Percentiles rank a stretch among this genome's conserved stretches.
Evolutionary conservation across 2,888 invertebrate genomes (phyloP).

Genomic region (Drosophila pegasa): DNA sequence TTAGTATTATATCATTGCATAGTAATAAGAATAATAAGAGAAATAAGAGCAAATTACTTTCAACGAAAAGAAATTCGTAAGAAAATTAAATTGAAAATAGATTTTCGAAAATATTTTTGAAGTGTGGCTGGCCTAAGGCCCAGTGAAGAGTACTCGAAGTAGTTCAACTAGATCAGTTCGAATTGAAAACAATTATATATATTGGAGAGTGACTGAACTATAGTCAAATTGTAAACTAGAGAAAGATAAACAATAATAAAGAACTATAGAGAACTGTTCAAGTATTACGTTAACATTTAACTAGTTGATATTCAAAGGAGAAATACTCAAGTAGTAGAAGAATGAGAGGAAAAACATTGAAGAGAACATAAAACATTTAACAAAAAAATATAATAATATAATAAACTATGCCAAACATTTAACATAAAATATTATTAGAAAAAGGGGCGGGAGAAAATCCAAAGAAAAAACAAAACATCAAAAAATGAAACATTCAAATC

Average conservation of each 20-base stretch:
- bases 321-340: conserved; percentile 3
- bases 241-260: conserved; percentile 11
- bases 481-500: conserved; percentile 27
- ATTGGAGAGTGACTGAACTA: conserved; percentile 13
- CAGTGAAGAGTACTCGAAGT: conserved; percentile 25
- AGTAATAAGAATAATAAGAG: conserved; percentile 35
- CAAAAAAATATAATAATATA: conserved; percentile 16
- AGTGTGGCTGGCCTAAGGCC: conserved; percentile 34
- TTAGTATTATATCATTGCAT: conserved; percentile 54
- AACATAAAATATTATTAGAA: conserved; percentile 42
- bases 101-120: conserved; percentile 1
- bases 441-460: neutral
- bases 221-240: neutral
- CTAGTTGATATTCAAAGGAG: conserved; percentile 26
- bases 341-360: conserved; percentile 13
- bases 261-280: conserved; percentile 21
- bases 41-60: conserved; percentile 38
- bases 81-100: neutral
- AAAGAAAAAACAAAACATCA: conserved; percentile 18
- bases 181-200: conserved; percentile 20
- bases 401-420: conserved; percentile 35
- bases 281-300: conserved; percentile 45
- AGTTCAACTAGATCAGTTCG: conserved; percentile 27
- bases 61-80: conserved; percentile 5
- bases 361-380: conserved; percentile 38